Conservation (phyloP, 2,797 vertebrate genomes). For the Distichodus sexfasciatus region DNA sequence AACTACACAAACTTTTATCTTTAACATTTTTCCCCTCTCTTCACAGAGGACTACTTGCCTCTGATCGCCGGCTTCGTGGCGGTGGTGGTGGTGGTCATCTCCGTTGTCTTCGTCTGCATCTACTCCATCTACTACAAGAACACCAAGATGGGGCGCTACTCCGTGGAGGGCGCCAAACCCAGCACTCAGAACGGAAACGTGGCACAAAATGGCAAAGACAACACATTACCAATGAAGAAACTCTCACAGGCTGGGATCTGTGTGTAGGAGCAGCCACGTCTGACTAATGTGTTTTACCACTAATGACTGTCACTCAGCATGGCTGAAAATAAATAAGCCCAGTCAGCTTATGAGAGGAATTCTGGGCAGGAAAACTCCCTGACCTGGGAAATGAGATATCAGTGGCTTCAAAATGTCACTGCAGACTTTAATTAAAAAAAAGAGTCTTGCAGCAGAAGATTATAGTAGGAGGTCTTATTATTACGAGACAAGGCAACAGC, state of each 20-base stretch:
- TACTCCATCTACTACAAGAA: conserved; percentile 81
- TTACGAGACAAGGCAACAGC: too few species aligned
- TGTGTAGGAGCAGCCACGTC: conserved; percentile 7
- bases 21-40: conserved; percentile 35
- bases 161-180: conserved; percentile 69
- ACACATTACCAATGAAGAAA: conserved; percentile 72
- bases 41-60: conserved; percentile 78
- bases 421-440: too few species aligned
- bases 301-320: conserved; percentile 1
- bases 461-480: too few species aligned
- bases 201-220: conserved; percentile 71
- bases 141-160: conserved; percentile 77
- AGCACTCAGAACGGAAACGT: conserved; percentile 66
- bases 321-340: too few species aligned
- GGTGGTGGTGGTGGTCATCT: conserved; percentile 65
- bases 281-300: background rate
- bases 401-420: too few species aligned
- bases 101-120: conserved; percentile 67
- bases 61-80: conserved; percentile 77
- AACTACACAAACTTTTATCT: too few species aligned
- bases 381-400: too few species aligned
- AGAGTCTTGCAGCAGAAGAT: too few species aligned
- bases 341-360: too few species aligned
- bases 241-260: conserved; percentile 57
- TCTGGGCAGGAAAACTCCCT: too few species aligned